Percentiles rank a stretch among this genome's conserved stretches.
These are phyloP conservation scores for Pseudopipra pipra DNA, from an alignment of 2,113 vertebrate genomes.

Conservation along the genomic window DNA sequence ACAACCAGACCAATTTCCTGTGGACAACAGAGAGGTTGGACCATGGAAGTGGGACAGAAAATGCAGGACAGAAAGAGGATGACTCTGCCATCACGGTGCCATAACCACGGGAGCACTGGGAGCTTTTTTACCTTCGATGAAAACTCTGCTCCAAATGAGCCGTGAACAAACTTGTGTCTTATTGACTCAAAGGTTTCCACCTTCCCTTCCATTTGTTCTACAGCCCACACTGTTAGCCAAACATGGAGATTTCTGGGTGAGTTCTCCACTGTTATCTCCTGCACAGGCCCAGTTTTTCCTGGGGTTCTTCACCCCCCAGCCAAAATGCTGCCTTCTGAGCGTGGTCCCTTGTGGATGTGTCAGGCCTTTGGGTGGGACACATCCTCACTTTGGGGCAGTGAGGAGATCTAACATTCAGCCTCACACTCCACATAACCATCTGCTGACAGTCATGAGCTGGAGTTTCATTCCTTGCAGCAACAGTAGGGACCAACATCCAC, in stretches of 20 bases:
- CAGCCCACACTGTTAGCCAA: not conserved
- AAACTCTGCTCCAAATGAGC: not conserved
- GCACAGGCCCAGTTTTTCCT: not conserved
- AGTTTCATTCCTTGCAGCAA: conserved; percentile 31
- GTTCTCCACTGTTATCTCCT: rapidly evolving
- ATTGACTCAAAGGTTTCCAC: not conserved
- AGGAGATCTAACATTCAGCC: not conserved
- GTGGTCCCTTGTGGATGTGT: not conserved
- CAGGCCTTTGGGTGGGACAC: not conserved
- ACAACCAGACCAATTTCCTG: not conserved
- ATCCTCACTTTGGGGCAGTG: not conserved
- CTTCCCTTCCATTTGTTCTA: not conserved
- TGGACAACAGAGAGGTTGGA: not conserved
- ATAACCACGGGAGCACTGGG: rapidly evolving
- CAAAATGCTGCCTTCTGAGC: not conserved
- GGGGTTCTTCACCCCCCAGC: not conserved
- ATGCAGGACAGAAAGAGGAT: not conserved
- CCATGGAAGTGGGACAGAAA: not conserved
- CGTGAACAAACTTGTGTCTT: not conserved
- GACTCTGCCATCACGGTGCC: not conserved
- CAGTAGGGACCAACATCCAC: conserved; percentile 27
- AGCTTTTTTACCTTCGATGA: not conserved
- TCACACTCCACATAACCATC: not conserved
- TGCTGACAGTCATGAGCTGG: not conserved
- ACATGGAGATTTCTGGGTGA: not conserved